A percentile compares a stretch with the other conserved stretches of the same genome.
These are phyloP conservation scores for Neopipo cinnamomea DNA, from an alignment of 2,113 vertebrate species.

Conservation along the genomic window DNA sequence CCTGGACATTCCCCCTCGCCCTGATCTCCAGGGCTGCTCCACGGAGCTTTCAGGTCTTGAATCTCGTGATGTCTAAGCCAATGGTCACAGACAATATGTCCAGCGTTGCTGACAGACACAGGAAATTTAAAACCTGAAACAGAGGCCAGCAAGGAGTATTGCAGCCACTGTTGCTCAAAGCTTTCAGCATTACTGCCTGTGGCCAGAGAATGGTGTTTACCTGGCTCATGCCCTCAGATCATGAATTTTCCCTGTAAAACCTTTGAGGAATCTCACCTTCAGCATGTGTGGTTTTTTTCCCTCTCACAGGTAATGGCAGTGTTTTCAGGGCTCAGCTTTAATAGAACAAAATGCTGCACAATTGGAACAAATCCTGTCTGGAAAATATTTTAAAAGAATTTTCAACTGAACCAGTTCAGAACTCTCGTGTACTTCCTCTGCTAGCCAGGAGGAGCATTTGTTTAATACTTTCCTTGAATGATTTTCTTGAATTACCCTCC, in stretches of 20 bases:
- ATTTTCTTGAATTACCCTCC: not conserved
- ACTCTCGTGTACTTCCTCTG: accelerated
- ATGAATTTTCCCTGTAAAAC: not conserved
- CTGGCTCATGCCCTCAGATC: not conserved
- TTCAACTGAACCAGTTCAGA: not conserved
- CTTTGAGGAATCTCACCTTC: not conserved
- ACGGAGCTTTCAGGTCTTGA: not conserved
- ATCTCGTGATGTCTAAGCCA: not conserved
- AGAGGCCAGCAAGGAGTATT: not conserved
- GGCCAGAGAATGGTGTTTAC: not conserved
- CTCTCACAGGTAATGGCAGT: not conserved
- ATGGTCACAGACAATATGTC: not conserved
- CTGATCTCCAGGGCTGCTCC: not conserved
- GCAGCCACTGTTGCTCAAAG: not conserved
- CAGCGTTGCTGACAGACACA: not conserved
- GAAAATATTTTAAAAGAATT: not conserved
- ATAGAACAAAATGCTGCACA: not conserved
- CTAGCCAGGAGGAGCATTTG: not conserved
- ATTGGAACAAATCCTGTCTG: not conserved
- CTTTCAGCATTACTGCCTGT: not conserved
- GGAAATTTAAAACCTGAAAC: not conserved
- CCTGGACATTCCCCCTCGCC: not conserved
- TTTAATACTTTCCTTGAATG: not conserved
- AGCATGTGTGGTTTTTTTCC: not conserved
- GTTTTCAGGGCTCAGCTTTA: not conserved